These are phyloP conservation scores for Pygocentrus nattereri DNA, from an alignment of 2,797 vertebrate genomes.

Conservation along the genomic window DNA sequence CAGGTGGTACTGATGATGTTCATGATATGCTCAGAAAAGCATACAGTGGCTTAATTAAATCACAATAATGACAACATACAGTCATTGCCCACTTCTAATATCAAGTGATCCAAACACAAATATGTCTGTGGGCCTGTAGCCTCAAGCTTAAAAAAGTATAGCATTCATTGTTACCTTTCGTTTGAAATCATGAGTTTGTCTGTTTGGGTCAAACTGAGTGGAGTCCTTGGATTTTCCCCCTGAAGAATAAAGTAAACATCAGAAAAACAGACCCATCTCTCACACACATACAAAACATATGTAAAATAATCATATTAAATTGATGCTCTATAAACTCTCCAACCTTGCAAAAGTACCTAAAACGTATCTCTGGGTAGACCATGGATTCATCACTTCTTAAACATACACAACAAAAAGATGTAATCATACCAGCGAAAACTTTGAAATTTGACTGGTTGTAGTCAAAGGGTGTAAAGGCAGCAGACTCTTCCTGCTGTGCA, in stretches of 20 bases:
- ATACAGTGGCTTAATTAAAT: too few species aligned
- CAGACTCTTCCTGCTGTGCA: conserved; percentile 56
- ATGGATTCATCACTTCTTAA: too few species aligned
- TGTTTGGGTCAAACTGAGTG: conserved; percentile 90
- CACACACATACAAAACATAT: neutral
- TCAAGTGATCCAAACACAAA: too few species aligned
- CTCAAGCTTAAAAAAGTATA: neutral
- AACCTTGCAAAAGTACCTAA: too few species aligned
- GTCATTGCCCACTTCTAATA: too few species aligned
- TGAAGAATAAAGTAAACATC: conserved; percentile 54
- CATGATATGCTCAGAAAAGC: too few species aligned
- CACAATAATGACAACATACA: too few species aligned
- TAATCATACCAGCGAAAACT: conserved; percentile 88
- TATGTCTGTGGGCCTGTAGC: too few species aligned
- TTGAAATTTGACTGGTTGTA: conserved; percentile 92
- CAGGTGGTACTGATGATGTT: too few species aligned
- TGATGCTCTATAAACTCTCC: too few species aligned
- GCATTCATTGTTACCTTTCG: conserved; percentile 71
- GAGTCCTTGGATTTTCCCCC: conserved; percentile 81
- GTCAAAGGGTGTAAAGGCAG: conserved; percentile 88
- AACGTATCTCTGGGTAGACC: too few species aligned
- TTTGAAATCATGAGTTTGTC: conserved; percentile 69
- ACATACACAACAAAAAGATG: neutral
- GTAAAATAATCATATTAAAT: too few species aligned
- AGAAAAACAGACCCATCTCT: neutral